phyloP scores from a whole-genome alignment of 2,113 vertebrate genomes.

The Lepisosteus osseus region DNA sequence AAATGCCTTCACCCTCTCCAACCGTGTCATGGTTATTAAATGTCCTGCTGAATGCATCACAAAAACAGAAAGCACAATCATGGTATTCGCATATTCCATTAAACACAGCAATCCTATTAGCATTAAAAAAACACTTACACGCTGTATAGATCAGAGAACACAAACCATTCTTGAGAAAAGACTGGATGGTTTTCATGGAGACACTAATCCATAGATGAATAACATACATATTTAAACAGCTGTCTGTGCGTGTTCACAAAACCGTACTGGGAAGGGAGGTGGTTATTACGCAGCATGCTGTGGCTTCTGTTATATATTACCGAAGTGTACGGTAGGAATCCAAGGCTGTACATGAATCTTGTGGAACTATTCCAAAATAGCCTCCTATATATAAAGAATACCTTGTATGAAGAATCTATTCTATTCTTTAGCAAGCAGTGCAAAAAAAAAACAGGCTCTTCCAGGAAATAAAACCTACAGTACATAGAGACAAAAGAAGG shows the following conservation, averaged over 20 bases:
- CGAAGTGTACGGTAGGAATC: neutral
- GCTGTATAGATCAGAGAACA: neutral
- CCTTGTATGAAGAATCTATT: too few species aligned
- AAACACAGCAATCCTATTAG: neutral
- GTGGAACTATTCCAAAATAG: too few species aligned
- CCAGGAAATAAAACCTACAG: too few species aligned
- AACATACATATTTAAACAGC: conserved; percentile 17
- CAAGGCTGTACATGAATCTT: neutral
- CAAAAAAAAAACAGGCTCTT: too few species aligned
- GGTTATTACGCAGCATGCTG: neutral
- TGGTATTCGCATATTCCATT: neutral
- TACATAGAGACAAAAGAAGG: too few species aligned
- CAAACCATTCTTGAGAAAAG: neutral
- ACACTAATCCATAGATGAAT: conserved; percentile 3
- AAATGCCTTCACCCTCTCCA: too few species aligned
- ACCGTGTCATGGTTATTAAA: neutral
- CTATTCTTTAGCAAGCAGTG: too few species aligned
- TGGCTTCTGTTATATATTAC: neutral
- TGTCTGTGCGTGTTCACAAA: conserved; percentile 5
- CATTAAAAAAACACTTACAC: neutral
- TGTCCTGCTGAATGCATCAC: neutral
- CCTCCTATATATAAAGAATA: too few species aligned
- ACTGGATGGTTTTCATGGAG: neutral
- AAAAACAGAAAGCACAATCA: neutral
- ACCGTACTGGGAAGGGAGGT: neutral